phyloP scores from a whole-genome alignment of 2,797 vertebrate species.

The Aulostomus chinensis region DNA sequence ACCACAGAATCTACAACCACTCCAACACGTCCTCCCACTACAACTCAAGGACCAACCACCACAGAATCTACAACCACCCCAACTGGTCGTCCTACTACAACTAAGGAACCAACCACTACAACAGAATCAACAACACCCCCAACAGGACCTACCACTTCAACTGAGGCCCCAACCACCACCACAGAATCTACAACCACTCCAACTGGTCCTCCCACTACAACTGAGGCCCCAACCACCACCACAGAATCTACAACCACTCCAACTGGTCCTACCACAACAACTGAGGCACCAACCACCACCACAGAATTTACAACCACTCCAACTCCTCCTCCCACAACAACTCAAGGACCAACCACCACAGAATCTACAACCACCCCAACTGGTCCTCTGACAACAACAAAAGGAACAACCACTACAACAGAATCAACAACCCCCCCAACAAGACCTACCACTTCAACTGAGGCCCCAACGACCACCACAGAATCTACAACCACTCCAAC shows the following conservation, averaged over 20 bases:
- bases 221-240: background rate
- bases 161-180: background rate
- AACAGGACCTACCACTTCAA: background rate
- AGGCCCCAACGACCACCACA: too few species aligned
- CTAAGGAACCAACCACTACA: too few species aligned
- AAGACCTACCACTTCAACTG: background rate
- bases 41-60: background rate
- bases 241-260: background rate
- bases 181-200: background rate
- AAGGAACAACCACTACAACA: background rate
- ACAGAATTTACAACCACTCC: background rate
- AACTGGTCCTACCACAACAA: background rate
- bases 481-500: background rate
- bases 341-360: background rate
- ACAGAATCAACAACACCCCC: too few species aligned
- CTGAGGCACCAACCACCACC: background rate
- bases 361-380: background rate
- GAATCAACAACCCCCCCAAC: too few species aligned
- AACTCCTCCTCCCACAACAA: background rate
- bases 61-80: too few species aligned
- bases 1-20: background rate
- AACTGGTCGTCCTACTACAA: too few species aligned
- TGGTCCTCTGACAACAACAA: background rate
- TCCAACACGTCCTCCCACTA: background rate
- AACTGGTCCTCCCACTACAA: background rate